Base-by-base conservation (phyloP, 2,888 invertebrate genomes). In the Plebejus argus region DNA sequence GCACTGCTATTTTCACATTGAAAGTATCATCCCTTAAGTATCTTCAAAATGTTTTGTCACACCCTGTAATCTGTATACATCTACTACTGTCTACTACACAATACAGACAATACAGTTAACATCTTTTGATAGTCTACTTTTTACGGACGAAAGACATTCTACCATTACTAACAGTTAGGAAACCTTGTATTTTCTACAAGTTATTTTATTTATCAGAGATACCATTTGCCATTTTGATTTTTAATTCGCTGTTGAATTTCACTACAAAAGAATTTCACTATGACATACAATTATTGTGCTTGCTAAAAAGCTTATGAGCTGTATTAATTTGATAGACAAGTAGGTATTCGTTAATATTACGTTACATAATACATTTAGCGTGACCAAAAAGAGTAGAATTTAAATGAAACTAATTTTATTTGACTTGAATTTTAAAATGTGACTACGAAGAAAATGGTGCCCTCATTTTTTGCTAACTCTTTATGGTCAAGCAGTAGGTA, bases 221-320 rank as follows among this genome's bases (percentile, higher is more conserved):
- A 23, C 23, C 61, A 61, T 61, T 61, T 61, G 12, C 23, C 61
- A 61, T 61, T 61, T 23, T 61, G 61, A 61, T 61, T 61, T 23
- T 20, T 20, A 1, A 61, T 18, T 53, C 18, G 18, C 12, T 61
- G 23, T 8, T 23, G 12, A 23, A 12, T 61, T 20, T 12, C 4
- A 61, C 10, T 61, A 12, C 10, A 20, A 20, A 6, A 61, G 61
- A 20, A 23, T 20, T 61, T 23, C 61, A 12, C 61, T 61, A 23
- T 10, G 61, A 61, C 1, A 61, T 23, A 23, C 20, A 23, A 20
- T 8, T 8, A 61, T 23, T 12, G 49, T 61, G 4, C 61, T 61
- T 23, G 61, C 58, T 20, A 58, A 61, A 61, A 10, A 61, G 12
- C 3, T 61, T 10, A 10, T 20, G 5, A 23, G 23, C 10, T 61